These are phyloP conservation scores for Neodiprion pinetum DNA, from an alignment of 1,140 invertebrate genomes.

Conservation along the genomic window DNA sequence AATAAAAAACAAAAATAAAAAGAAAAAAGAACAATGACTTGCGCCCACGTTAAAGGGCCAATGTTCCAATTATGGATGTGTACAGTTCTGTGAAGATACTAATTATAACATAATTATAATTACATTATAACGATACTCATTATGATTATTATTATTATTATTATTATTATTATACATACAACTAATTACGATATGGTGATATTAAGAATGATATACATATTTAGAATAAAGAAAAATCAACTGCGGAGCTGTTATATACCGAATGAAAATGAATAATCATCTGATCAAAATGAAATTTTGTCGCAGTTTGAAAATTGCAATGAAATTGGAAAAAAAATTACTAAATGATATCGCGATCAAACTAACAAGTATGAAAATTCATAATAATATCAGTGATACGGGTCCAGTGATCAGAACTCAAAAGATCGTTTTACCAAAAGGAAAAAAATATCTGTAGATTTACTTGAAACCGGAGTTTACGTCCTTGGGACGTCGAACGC, in stretches of 20 bases:
- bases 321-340: too few relatives aligned
- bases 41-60: constrained; percentile 36
- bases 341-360: too few relatives aligned
- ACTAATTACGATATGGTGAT: constrained; percentile 41
- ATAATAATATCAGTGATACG: too few relatives aligned
- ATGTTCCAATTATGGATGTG: constrained; percentile 50
- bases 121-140: constrained; percentile 46
- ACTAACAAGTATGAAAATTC: too few relatives aligned
- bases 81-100: constrained; percentile 49
- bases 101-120: constrained; percentile 46
- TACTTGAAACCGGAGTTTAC: too few relatives aligned
- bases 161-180: constrained; percentile 37
- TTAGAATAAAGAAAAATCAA: constrained; percentile 35
- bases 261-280: constrained; percentile 32
- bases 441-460: too few relatives aligned
- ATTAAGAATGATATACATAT: constrained; percentile 45
- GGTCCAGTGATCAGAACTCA: too few relatives aligned
- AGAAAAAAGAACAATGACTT: constrained; percentile 30
- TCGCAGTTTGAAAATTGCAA: too few relatives aligned
- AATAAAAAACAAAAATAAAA: constrained; percentile 18
- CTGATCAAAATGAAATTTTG: too few relatives aligned
- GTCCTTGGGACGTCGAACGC: too few relatives aligned
- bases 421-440: too few relatives aligned
- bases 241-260: constrained; percentile 36
- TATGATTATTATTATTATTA: constrained; percentile 18